Conservation (phyloP, 64 coral and sea anemone species). For the Acropora yongei region DNA sequence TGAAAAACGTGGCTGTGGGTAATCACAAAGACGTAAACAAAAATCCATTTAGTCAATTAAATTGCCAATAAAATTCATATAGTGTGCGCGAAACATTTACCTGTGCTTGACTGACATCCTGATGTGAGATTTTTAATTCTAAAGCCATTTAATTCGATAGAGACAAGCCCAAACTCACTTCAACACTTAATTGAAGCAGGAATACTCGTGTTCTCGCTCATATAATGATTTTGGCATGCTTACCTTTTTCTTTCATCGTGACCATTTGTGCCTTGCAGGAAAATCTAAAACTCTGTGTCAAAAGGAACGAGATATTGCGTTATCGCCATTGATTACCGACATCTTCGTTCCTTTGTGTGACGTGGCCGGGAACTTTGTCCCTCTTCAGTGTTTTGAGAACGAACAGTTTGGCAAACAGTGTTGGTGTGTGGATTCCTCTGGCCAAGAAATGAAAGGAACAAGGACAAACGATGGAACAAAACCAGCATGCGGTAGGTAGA, state of each 20-base stretch:
- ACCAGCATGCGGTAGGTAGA: slow-evolving; percentile 69
- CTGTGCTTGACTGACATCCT: too few relatives aligned
- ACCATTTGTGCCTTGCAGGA: background rate
- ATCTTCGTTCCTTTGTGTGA: slow-evolving; percentile 86
- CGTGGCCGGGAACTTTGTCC: slow-evolving; percentile 52
- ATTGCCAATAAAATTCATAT: too few relatives aligned
- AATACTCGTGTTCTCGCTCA: too few relatives aligned
- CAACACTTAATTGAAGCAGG: too few relatives aligned
- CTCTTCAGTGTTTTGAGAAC: slow-evolving; percentile 85
- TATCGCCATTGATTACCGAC: slow-evolving; percentile 72
- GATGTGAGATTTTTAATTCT: too few relatives aligned
- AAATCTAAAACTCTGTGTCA: slow-evolving; percentile 74
- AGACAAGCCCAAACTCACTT: too few relatives aligned
- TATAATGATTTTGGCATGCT: background rate
- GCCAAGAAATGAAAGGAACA: slow-evolving; percentile 88
- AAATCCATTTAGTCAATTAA: too few relatives aligned
- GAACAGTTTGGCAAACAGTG: slow-evolving; percentile 81
- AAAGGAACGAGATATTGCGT: slow-evolving; percentile 77
- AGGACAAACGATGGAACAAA: slow-evolving; percentile 48
- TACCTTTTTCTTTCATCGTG: background rate
- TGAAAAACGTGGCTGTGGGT: too few relatives aligned
- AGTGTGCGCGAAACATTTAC: too few relatives aligned
- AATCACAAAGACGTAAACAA: too few relatives aligned
- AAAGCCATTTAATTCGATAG: too few relatives aligned
- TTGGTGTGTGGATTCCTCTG: slow-evolving; percentile 85